Percentiles rank a stretch among this genome's conserved stretches.
phyloP scores from a whole-genome alignment of 2,797 vertebrate species.

The Acridotheres tristis region DNA sequence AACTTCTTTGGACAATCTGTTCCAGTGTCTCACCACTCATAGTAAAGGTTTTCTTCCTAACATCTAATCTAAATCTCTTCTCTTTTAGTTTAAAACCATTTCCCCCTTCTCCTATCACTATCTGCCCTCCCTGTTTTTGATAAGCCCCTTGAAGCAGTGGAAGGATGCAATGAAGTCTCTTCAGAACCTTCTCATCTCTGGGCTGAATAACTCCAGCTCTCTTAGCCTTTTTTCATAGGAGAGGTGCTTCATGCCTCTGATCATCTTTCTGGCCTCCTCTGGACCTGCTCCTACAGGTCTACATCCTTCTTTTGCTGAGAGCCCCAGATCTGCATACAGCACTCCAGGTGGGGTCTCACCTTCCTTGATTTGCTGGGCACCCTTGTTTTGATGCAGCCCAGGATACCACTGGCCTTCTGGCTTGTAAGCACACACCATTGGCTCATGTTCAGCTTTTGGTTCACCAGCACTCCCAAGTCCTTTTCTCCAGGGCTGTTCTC shows the following conservation, averaged over 20 bases:
- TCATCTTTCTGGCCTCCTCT: not conserved
- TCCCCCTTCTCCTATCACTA: not conserved
- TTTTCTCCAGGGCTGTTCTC: not conserved
- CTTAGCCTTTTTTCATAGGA: not conserved
- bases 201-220: not conserved
- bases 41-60: not conserved
- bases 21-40: not conserved
- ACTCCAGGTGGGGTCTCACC: not conserved
- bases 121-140: not conserved
- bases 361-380: not conserved
- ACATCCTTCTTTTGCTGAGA: not conserved
- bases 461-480: not conserved
- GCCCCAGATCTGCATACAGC: not conserved
- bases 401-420: accelerated
- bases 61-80: not conserved
- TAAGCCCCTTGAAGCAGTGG: not conserved
- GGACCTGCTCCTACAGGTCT: not conserved
- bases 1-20: not conserved
- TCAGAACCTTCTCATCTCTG: not conserved
- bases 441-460: not conserved
- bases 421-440: not conserved
- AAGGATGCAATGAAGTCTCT: not conserved
- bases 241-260: not conserved
- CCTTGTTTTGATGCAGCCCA: not conserved
- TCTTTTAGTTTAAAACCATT: not conserved